Evolutionary conservation across 2,113 vertebrate genomes (phyloP).

Genomic region (Lagenorhynchus albirostris): DNA sequence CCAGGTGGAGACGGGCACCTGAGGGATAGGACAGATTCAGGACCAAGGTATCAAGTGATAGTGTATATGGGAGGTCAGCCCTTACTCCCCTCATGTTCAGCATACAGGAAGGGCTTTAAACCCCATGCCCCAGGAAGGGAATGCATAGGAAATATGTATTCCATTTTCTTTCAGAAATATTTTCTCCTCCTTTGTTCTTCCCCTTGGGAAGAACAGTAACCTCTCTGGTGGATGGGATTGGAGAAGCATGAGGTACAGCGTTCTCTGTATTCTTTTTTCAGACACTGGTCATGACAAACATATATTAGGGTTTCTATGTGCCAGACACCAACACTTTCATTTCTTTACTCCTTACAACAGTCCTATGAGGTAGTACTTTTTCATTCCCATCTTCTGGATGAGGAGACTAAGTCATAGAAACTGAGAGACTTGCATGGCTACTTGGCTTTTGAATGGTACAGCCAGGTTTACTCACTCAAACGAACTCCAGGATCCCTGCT

Average conservation of each 20-base stretch:
- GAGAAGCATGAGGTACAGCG: not conserved
- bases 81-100: not conserved
- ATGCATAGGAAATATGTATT: not conserved
- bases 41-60: not conserved
- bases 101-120: not conserved
- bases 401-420: not conserved
- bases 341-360: not conserved
- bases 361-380: not conserved
- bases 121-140: not conserved
- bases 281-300: not conserved
- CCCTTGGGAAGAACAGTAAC: not conserved
- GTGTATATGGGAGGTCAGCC: no score
- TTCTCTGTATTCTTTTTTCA: not conserved
- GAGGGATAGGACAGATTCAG: not conserved
- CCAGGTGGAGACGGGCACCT: not conserved
- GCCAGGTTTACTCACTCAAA: rapidly evolving
- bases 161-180: not conserved
- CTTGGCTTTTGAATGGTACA: not conserved
- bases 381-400: not conserved
- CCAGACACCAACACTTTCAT: not conserved
- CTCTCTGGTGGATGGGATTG: not conserved
- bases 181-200: not conserved
- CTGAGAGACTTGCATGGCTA: no score
- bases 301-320: not conserved
- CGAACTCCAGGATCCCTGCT: not conserved